Evolutionary conservation across 2,113 vertebrate species (phyloP).

Genomic region (Saccopteryx leptura): DNA sequence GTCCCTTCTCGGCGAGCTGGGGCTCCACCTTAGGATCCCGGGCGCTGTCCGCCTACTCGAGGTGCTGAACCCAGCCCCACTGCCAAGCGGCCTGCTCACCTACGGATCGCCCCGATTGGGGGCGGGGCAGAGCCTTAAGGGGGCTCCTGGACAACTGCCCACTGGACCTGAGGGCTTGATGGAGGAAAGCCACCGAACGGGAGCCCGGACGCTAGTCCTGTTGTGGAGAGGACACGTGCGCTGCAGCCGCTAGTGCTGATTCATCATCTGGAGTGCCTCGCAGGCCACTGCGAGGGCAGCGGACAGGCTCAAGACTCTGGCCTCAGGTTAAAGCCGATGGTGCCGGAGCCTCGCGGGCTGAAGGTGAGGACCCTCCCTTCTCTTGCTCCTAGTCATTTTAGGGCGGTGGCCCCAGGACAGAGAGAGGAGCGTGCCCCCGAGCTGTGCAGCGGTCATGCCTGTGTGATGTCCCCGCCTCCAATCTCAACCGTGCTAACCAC

Average conservation of each 20-base stretch:
- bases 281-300: slow-evolving; percentile 17
- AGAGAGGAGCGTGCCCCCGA: slow-evolving; percentile 71
- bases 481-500: neutral
- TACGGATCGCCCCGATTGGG: neutral
- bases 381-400: neutral
- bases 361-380: slow-evolving; percentile 69
- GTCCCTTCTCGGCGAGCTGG: rapidly evolving
- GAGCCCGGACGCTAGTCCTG: neutral
- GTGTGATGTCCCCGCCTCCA: slow-evolving; percentile 4
- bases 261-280: slow-evolving; percentile 44
- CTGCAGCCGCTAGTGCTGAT: slow-evolving; percentile 61
- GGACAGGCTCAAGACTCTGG: neutral
- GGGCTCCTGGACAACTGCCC: neutral
- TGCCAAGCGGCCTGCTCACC: neutral
- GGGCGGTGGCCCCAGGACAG: slow-evolving; percentile 67
- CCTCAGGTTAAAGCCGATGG: neutral
- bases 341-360: neutral
- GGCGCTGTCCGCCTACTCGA: slow-evolving; percentile 74
- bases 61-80: slow-evolving; percentile 65
- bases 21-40: neutral
- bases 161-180: neutral
- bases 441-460: neutral
- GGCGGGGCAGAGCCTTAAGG: neutral
- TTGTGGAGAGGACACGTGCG: neutral
- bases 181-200: neutral